phyloP scores from a whole-genome alignment of 1,140 invertebrate genomes.

The Hermetia illucens region DNA sequence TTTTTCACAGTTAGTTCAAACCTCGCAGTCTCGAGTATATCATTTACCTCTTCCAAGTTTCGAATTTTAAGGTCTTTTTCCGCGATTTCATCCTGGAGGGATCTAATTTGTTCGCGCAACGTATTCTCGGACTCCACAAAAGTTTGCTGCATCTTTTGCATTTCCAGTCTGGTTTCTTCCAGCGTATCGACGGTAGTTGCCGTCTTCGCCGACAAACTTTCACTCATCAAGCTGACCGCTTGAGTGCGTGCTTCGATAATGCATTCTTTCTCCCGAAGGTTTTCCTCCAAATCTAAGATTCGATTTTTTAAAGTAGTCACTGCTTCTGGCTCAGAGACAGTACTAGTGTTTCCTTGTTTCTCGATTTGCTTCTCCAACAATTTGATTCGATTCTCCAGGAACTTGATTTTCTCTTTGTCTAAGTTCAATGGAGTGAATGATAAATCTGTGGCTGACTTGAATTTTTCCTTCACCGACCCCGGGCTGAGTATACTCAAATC shows the following conservation, averaged over 20 bases:
- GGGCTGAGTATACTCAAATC: conserved; percentile 14
- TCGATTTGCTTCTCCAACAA: conserved; percentile 22
- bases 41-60: conserved; percentile 35
- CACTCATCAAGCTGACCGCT: conserved; percentile 63
- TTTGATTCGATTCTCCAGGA: conserved; percentile 18
- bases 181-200: conserved; percentile 53
- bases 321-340: conserved; percentile 34
- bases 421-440: conserved; percentile 7
- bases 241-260: conserved; percentile 72
- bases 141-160: conserved; percentile 64
- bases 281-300: conserved; percentile 58
- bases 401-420: conserved; percentile 17
- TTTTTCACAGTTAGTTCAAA: conserved; percentile 41
- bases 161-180: conserved; percentile 64
- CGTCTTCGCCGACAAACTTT: conserved; percentile 55
- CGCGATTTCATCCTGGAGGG: conserved; percentile 30
- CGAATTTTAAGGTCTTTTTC: conserved; percentile 40
- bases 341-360: conserved; percentile 19
- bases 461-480: conserved; percentile 1
- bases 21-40: conserved; percentile 35
- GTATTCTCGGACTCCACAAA: conserved; percentile 55
- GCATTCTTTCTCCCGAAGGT: conserved; percentile 70
- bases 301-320: conserved; percentile 41
- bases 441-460: conserved; percentile 18
- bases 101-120: conserved; percentile 48